Evolutionary conservation across 92 coral and sea anemone genomes (phyloP).

Genomic region (Micromussa lordhowensis): DNA sequence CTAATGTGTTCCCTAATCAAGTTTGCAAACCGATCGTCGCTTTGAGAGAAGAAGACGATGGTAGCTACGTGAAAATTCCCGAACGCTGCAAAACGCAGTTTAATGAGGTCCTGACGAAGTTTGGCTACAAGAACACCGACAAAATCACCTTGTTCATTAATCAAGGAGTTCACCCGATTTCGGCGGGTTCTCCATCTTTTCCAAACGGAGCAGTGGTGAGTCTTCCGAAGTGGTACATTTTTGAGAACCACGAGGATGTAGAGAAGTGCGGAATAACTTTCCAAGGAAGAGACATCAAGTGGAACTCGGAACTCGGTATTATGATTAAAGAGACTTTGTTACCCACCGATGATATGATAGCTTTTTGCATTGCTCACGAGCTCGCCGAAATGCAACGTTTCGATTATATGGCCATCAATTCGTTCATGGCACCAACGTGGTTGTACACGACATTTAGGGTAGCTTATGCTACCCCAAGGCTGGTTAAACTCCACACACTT

Average conservation of each 20-base stretch:
- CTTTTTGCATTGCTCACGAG: conserved; percentile 84
- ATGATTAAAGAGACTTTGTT: conserved; percentile 76
- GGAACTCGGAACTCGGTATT: conserved; percentile 86
- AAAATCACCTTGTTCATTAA: conserved; percentile 73
- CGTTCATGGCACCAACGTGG: conserved; percentile 77
- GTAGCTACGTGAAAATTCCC: conserved; percentile 49
- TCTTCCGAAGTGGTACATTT: conserved; percentile 82
- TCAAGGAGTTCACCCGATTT: conserved; percentile 79
- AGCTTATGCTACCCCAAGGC: conserved; percentile 61
- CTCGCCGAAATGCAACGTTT: conserved; percentile 73
- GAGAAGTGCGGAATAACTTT: conserved; percentile 79
- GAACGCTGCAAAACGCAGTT: conserved; percentile 63
- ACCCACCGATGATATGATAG: conserved; percentile 78
- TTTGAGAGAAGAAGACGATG: conserved; percentile 52
- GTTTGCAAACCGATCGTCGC: conserved; percentile 63
- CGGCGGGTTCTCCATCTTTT: conserved; percentile 73
- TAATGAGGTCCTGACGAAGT: conserved; percentile 71
- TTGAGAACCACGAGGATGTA: conserved; percentile 69
- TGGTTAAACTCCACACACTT: conserved; percentile 46
- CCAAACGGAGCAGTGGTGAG: conserved; percentile 84
- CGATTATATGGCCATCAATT: conserved; percentile 52
- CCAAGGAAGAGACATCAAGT: conserved; percentile 77
- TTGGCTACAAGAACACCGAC: conserved; percentile 63
- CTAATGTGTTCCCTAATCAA: conserved; percentile 71
- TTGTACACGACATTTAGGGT: conserved; percentile 76